Base-by-base conservation (phyloP, 92 coral and sea anemone genomes). In the Chrysogorgia sp. region DNA sequence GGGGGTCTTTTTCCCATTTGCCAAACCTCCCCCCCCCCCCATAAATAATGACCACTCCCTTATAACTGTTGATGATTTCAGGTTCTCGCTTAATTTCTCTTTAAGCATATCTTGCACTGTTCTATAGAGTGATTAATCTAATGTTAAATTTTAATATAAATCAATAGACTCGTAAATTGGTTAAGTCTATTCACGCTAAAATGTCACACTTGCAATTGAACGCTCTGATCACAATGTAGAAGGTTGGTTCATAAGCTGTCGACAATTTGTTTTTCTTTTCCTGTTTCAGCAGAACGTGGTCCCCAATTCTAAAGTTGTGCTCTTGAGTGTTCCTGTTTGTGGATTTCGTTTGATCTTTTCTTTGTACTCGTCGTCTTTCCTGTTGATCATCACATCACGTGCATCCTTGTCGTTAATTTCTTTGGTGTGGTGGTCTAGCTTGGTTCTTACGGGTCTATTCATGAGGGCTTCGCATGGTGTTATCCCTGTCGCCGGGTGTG, bases 401-500 rank as follows among this genome's bases (percentile, higher is more conserved):
- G 65, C 61, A 24, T 40, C 57, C 62, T 23, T 53, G 72, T 83
- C 57, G 3, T 60, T 23, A 41, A 62, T 79, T 23, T 82, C 79
- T 56, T 24, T 21, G 49, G 56, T 59, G 75, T 87, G 40, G n/a
- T n/a, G n/a, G 61, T 83, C 91, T 66, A 87, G 63, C 68, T 83
- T 78, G 23, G 80, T 87, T 55, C 88, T 82, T 19, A 86, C 37
- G 3, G 74, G 4, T 58, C 81, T 48, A 59, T 83, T 86, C 33
- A 63, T 80, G 45, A 80, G 56, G 48, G 83, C 86, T 71, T 80
- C 85, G 22, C 74, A 84, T 2, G 88, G 81, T 72, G 88, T 37
- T 40, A 79, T 48, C 49, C 87, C 90, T 72, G 88, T 88, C 19
- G 86, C 88, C 57, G 88, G 85, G 63, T 79, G 91, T 14, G 86